Conservation (phyloP, 2,888 invertebrate species). For the Vanessa cardui region DNA sequence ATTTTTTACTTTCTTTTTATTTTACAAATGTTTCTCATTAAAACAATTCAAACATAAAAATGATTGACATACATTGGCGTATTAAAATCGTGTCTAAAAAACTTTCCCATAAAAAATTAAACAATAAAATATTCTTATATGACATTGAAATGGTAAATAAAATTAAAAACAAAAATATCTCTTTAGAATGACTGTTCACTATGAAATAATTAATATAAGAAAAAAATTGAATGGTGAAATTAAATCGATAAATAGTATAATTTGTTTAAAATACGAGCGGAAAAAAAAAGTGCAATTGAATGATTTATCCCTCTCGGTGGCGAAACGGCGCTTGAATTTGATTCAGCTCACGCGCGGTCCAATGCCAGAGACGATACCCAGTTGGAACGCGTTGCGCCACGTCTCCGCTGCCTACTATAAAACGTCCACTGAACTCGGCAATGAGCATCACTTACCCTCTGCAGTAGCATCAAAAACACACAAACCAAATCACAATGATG, state of each 20-base stretch:
- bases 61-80: too few species aligned
- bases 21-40: too few species aligned
- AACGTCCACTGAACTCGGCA: slow-evolving; percentile 51
- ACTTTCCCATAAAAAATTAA: too few species aligned
- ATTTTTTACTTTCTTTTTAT: too few species aligned
- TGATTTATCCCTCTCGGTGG: slow-evolving; percentile 53
- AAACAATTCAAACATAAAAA: too few species aligned
- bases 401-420: slow-evolving; percentile 56
- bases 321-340: slow-evolving; percentile 43
- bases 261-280: neutral
- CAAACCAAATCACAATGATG: slow-evolving; percentile 66
- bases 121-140: too few species aligned
- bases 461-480: slow-evolving; percentile 54
- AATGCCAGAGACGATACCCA: slow-evolving; percentile 70
- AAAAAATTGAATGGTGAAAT: neutral
- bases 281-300: slow-evolving; percentile 14
- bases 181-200: too few species aligned
- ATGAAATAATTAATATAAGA: neutral
- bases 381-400: slow-evolving; percentile 59
- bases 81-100: too few species aligned
- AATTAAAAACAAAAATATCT: too few species aligned
- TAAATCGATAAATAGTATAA: neutral
- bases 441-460: slow-evolving; percentile 60
- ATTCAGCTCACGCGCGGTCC: slow-evolving; percentile 70
- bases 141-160: too few species aligned